Conservation (phyloP, 2,888 invertebrate species). For the Ophion costatus region DNA sequence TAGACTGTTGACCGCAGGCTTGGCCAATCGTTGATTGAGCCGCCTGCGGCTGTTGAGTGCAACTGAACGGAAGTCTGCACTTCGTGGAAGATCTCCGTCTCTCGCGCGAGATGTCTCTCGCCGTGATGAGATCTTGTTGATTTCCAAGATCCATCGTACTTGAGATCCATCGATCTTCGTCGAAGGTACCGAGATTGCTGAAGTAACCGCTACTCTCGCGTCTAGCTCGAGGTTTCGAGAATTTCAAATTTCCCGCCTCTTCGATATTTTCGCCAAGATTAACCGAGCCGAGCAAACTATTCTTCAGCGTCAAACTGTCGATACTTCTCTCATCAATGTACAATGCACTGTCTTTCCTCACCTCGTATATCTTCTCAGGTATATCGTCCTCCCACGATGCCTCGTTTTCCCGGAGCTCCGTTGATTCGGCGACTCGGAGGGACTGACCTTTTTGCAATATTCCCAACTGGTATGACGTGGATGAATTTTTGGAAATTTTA, state of each 20-base stretch:
- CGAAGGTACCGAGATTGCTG: slow-evolving; percentile 78
- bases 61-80: slow-evolving; percentile 43
- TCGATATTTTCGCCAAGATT: slow-evolving; percentile 16
- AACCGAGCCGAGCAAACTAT: slow-evolving; percentile 47
- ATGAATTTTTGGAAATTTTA: slow-evolving; percentile 1
- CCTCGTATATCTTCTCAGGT: slow-evolving; percentile 56
- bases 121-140: slow-evolving; percentile 60
- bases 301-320: slow-evolving; percentile 64
- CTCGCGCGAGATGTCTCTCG: slow-evolving; percentile 60
- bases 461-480: background rate
- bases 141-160: slow-evolving; percentile 30
- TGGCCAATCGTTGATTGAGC: background rate
- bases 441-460: slow-evolving; percentile 23
- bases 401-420: background rate
- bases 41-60: slow-evolving; percentile 17
- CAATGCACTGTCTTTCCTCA: slow-evolving; percentile 77
- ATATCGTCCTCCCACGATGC: slow-evolving; percentile 43
- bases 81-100: slow-evolving; percentile 73
- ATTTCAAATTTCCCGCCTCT: slow-evolving; percentile 4
- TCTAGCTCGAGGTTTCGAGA: slow-evolving; percentile 66
- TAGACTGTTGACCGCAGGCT: slow-evolving; percentile 27
- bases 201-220: slow-evolving; percentile 80
- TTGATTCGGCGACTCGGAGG: slow-evolving; percentile 13
- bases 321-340: slow-evolving; percentile 73
- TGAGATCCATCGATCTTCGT: slow-evolving; percentile 77